These are phyloP conservation scores for Pandion haliaetus DNA, from an alignment of 2,113 vertebrate genomes.

Conservation along the genomic window DNA sequence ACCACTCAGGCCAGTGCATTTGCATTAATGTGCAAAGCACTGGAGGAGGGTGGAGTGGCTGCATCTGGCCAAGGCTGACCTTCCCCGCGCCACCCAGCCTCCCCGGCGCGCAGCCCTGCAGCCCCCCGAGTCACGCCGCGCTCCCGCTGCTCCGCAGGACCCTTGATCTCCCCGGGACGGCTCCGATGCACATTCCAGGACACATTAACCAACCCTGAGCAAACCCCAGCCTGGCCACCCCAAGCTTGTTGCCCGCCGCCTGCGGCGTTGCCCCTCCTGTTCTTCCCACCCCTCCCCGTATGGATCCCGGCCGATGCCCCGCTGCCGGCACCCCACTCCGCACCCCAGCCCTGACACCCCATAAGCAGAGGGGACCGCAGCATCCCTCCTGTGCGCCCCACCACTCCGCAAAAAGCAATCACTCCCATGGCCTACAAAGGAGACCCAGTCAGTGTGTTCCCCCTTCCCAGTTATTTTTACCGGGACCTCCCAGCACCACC, in stretches of 20 bases:
- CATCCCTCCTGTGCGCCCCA: background rate
- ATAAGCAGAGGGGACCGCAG: background rate
- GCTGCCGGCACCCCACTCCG: rapidly evolving
- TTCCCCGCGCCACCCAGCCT: background rate
- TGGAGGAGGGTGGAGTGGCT: constrained; percentile 58
- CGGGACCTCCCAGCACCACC: background rate
- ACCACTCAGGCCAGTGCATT: constrained; percentile 72
- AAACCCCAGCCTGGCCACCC: background rate
- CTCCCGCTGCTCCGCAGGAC: background rate
- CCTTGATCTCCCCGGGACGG: constrained; percentile 5
- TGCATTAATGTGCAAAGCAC: constrained; percentile 70
- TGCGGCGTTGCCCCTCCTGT: no score
- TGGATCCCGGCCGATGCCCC: rapidly evolving
- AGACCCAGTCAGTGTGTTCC: rapidly evolving
- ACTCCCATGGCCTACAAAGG: background rate
- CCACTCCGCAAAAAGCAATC: background rate
- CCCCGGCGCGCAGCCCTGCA: background rate
- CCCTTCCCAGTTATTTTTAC: background rate
- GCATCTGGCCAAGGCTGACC: constrained; percentile 53
- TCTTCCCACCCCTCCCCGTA: background rate
- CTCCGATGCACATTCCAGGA: constrained; percentile 32
- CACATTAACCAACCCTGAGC: background rate
- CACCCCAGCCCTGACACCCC: background rate
- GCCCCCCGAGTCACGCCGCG: background rate
- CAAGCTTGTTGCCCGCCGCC: background rate